Evolutionary conservation across 2,113 vertebrate genomes (phyloP).

Genomic region (Emydocephalus ijimae): DNA sequence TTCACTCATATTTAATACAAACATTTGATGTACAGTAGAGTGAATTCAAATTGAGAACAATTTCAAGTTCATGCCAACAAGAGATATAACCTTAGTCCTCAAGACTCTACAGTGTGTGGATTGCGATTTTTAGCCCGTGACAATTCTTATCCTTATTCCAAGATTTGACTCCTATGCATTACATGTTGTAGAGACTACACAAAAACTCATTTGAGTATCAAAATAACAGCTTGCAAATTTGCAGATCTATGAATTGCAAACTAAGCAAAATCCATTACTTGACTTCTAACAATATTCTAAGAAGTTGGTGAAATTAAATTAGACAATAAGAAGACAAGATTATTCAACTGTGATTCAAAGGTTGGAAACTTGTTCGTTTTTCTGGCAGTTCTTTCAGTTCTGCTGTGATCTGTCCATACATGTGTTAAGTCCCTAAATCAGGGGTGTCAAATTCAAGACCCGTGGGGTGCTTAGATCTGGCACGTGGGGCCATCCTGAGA

Average conservation of each 20-base stretch:
- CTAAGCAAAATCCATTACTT: conserved; percentile 14
- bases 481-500: too few relatives aligned
- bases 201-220: not conserved
- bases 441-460: too few relatives aligned
- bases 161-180: not conserved
- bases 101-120: not conserved
- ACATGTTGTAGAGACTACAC: not conserved
- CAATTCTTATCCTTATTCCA: not conserved
- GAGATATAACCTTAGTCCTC: not conserved
- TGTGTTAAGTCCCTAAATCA: not conserved
- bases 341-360: conserved; percentile 11
- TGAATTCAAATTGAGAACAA: not conserved
- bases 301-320: conserved; percentile 27
- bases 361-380: not conserved
- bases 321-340: not conserved
- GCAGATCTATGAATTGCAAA: conserved; percentile 23
- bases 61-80: not conserved
- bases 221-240: conserved; percentile 10
- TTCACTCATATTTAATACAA: not conserved
- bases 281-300: conserved; percentile 16
- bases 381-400: not conserved
- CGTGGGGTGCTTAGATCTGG: too few relatives aligned
- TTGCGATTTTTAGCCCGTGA: not conserved
- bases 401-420: not conserved
- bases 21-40: not conserved